Base-by-base conservation (phyloP, 2,888 invertebrate species). In the Actias luna region DNA sequence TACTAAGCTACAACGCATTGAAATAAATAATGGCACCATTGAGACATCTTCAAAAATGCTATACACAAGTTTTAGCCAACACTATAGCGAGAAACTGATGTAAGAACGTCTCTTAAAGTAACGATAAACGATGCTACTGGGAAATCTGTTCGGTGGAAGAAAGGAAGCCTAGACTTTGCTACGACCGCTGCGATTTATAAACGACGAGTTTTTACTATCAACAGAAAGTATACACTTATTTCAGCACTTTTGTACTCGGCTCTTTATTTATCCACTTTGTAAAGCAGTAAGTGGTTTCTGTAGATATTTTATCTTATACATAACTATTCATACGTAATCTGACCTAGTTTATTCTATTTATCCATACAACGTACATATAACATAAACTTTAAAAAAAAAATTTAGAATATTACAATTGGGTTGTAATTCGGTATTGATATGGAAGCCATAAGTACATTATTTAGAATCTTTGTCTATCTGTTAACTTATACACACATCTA, bases 101-200 rank as follows among this genome's bases (percentile, higher is more conserved):
- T 39, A 58, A 62, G 58, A 31, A 62, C 55, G 71, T 69, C 75
- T 78, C 78, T 79, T 79, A 80, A 81, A 81, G 75, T 72, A 75
- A 68, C 74, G 76, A 83, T 77, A 79, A 83, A 86, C 82, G 82
- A 80, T 75, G 76, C 85, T 74, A 71, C 78, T 80, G 85, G 85
- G 85, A 86, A 86, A 85, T 86, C 84, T 84, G 71, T 74, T 75
- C 69, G 63, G 74, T 69, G 67, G 74, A 73, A 73, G 66, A 70
- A 68, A 60, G 31, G 18, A 59, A 59, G 39, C 36, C 63, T 60
- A 63, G 39, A 63, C 52, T 58, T 62, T 63, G 50, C 58, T 42
- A 58, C 50, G 29, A 46, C 46, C 59, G 36, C 33, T 35, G 36
- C 33, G 59, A 63, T 63, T 63, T 63, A 63, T 63, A 63, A 59